Evolutionary conservation across 1,140 invertebrate genomes (phyloP), one percentile per base, ranked within the genome.

Genomic region (Tetramorium parvispinum): DNA sequence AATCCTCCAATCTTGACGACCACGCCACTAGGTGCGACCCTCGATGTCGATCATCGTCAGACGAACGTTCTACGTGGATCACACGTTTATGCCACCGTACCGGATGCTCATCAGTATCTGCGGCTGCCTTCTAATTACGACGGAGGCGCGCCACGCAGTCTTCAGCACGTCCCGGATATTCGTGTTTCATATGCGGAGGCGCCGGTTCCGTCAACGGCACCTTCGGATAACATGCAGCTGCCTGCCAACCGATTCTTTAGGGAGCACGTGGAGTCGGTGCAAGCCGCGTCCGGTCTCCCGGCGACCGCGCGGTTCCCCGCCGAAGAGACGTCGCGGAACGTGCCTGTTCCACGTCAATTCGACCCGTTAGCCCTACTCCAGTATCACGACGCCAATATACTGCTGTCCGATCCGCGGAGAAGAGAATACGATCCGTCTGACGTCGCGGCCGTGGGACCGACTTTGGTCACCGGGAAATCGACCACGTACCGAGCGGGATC

Each of bases 11-110:
- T 82, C 2, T 83, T 37, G 13, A 27, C 24, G n/a, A 16, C 66
- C 24, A 3, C 53, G 68, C 4, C 79, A 49, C 0, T 13, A 73
- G 40, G 24, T 24, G 51, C 24, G 32, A 16, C 53, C 2, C 40
- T 46, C 40, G 65, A 61, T 2, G 43, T 16, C 27, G 49, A 82
- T 73, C 55, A 82, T 82, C 78, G 43, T 46, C 79, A 82, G 8
- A n/a, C 53, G 40, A 21, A 3, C 46, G 40, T 49, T 40, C 18
- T 18, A 13, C 40, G 5, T 0, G 18, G 24, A 32, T 13, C 79
- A 0, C 66, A 73, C 1, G 16, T 43, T 49, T 57, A 82, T 24
- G 24, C 11, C 13, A 11, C 78, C 8, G 18, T 40, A 11, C 40
- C 66, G 24, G 40, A 46, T 0, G 11, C 7, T 11, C 68, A 37